Evolutionary conservation across 2,888 invertebrate genomes (phyloP).

Genomic region (Hirtodrosophila trivittata): DNA sequence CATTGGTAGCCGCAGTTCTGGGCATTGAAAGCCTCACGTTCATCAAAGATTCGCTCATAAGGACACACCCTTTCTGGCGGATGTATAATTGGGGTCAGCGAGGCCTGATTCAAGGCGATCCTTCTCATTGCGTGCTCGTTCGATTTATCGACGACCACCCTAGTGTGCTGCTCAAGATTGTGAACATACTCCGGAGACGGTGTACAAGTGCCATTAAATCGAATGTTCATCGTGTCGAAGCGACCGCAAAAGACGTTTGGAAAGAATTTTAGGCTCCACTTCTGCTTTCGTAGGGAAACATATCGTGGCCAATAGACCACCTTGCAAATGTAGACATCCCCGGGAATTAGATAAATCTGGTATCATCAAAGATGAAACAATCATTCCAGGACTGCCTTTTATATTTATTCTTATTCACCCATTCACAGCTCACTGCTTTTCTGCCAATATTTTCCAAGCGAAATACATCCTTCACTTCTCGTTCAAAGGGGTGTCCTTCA

Average conservation of each 20-base stretch:
- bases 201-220: slow-evolving; percentile 60
- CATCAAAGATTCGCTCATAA: slow-evolving; percentile 66
- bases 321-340: slow-evolving; percentile 50
- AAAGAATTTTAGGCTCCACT: slow-evolving; percentile 58
- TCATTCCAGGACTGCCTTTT: slow-evolving; percentile 23
- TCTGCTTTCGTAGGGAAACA: slow-evolving; percentile 42
- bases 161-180: slow-evolving; percentile 35
- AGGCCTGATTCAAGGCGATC: slow-evolving; percentile 36
- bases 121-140: slow-evolving; percentile 36
- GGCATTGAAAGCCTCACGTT: slow-evolving; percentile 73
- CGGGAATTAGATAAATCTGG: slow-evolving; percentile 56
- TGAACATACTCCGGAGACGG: slow-evolving; percentile 50
- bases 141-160: slow-evolving; percentile 49
- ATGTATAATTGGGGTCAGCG: slow-evolving; percentile 46
- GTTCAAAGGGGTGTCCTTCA: slow-evolving; percentile 67
- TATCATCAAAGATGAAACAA: slow-evolving; percentile 59
- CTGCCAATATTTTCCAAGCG: slow-evolving; percentile 72
- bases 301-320: slow-evolving; percentile 64
- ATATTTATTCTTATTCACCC: slow-evolving; percentile 43
- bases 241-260: slow-evolving; percentile 58
- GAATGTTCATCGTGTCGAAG: slow-evolving; percentile 31
- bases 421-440: slow-evolving; percentile 57
- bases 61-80: slow-evolving; percentile 60
- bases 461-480: slow-evolving; percentile 50
- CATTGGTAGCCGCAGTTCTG: slow-evolving; percentile 70